Conservation (phyloP, 2,113 vertebrate species). For the Nicator chloris region DNA sequence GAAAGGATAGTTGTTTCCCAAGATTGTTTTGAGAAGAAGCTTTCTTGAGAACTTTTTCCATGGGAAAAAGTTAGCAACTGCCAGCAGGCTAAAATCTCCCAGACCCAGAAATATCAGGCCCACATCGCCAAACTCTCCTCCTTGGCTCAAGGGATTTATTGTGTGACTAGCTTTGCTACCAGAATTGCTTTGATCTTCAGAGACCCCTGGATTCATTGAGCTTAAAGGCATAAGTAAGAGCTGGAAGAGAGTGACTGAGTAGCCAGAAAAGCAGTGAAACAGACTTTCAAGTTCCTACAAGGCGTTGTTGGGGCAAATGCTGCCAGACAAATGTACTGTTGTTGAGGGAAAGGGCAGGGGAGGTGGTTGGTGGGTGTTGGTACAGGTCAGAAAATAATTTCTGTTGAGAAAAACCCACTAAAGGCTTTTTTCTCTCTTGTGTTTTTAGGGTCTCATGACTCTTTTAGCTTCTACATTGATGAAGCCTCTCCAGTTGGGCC, state of each 20-base stretch:
- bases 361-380: background rate
- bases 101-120: too few relatives aligned
- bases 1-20: too few relatives aligned
- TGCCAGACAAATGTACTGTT: background rate
- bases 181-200: background rate
- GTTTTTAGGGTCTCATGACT: constrained; percentile 92
- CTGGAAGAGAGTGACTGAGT: background rate
- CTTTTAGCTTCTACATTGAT: constrained; percentile 99
- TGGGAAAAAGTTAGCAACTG: too few relatives aligned
- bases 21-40: too few relatives aligned
- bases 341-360: background rate
- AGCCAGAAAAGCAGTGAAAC: background rate
- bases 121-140: background rate
- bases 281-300: background rate
- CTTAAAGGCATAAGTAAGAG: background rate
- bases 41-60: too few relatives aligned
- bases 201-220: background rate
- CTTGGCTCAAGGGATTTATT: background rate
- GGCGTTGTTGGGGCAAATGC: background rate
- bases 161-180: background rate
- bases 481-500: constrained; percentile 95
- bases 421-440: constrained; percentile 32
- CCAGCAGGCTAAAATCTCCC: too few relatives aligned
- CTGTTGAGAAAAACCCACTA: background rate
- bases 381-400: background rate